phyloP scores from a whole-genome alignment of 2,797 vertebrate species.

The Otus scops region DNA sequence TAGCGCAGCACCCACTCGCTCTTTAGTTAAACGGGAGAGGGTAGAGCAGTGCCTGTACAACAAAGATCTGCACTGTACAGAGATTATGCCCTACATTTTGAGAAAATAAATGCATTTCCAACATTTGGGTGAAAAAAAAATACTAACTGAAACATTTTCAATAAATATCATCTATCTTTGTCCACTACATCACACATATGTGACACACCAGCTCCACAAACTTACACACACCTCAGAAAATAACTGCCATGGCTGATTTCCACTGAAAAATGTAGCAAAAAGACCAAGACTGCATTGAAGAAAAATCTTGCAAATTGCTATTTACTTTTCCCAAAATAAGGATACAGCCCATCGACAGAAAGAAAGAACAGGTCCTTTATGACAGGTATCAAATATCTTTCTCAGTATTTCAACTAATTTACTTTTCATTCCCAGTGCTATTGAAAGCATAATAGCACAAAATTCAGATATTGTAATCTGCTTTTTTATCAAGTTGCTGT shows the following conservation, averaged over 20 bases:
- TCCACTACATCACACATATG: rapidly evolving
- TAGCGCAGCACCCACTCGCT: rapidly evolving
- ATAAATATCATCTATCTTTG: background rate
- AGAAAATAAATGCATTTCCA: background rate
- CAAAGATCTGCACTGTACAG: rapidly evolving
- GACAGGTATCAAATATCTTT: background rate
- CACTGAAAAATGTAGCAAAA: background rate
- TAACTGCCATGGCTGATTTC: background rate
- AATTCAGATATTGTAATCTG: background rate
- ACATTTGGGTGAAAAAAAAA: background rate
- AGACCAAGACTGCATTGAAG: background rate
- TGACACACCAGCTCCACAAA: background rate
- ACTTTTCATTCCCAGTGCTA: background rate
- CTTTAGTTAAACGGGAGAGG: rapidly evolving
- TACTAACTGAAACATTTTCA: background rate
- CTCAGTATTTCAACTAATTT: background rate
- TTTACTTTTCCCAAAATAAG: background rate
- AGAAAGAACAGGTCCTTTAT: background rate
- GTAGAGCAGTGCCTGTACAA: rapidly evolving
- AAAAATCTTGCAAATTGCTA: no score
- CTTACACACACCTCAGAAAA: background rate
- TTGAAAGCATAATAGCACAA: background rate
- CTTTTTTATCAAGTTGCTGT: background rate
- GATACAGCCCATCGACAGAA: background rate
- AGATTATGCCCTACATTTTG: no score